Conservation (phyloP, 2,888 invertebrate species). For the Agrochola lychnidis region DNA sequence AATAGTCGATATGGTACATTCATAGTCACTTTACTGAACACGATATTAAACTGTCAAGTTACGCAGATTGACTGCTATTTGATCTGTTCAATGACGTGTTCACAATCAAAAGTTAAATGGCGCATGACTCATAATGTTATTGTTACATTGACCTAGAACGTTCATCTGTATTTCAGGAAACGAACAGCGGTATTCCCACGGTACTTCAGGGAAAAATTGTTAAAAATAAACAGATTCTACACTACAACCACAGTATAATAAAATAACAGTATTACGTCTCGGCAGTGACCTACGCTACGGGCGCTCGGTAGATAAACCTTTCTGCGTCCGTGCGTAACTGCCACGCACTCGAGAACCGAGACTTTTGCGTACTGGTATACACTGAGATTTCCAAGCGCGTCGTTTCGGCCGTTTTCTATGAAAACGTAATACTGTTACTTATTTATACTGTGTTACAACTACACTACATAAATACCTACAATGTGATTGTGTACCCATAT, state of each 20-base stretch:
- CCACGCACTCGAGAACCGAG: too few species aligned
- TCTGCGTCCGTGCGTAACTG: too few species aligned
- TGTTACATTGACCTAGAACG: conserved; percentile 35
- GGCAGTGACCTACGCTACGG: too few species aligned
- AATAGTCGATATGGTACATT: neutral
- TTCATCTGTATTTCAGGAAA: conserved; percentile 46
- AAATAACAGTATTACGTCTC: too few species aligned
- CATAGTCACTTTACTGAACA: neutral
- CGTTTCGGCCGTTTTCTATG: too few species aligned
- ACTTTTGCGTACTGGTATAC: too few species aligned
- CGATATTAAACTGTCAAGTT: neutral
- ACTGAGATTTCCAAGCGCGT: too few species aligned
- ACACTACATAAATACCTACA: neutral
- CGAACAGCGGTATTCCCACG: conserved; percentile 4
- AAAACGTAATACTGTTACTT: too few species aligned
- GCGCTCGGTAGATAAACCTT: too few species aligned
- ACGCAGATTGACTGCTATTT: too few species aligned
- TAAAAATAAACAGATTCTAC: neutral
- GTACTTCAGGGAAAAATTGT: neutral
- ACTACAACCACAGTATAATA: neutral
- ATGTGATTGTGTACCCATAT: too few species aligned
- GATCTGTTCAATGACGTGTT: conserved; percentile 1
- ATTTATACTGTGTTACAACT: neutral
- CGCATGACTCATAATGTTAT: conserved; percentile 35
- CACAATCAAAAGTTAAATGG: conserved; percentile 14